A percentile compares a stretch with the other conserved stretches of the same genome.
These are phyloP conservation scores for Melipona bicolor DNA, from an alignment of 2,888 invertebrate species.

Conservation along the genomic window DNA sequence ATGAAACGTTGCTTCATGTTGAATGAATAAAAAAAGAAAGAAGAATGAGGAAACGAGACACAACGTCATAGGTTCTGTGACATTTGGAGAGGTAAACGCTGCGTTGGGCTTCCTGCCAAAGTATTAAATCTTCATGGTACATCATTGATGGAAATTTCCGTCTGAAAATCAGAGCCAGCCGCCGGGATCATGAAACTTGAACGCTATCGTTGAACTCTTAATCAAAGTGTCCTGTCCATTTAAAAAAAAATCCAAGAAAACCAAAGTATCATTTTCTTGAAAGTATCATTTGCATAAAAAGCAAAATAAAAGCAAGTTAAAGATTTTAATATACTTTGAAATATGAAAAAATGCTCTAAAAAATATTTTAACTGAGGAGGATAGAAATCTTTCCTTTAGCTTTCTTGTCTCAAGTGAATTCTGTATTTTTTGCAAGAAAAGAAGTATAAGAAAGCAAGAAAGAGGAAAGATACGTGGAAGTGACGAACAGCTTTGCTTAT, in stretches of 20 bases:
- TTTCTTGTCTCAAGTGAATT: too few relatives aligned
- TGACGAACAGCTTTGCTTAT: conserved; percentile 10
- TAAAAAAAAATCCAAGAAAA: not conserved
- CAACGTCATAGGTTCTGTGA: conserved; percentile 36
- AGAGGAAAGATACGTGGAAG: not conserved
- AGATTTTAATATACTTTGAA: too few relatives aligned
- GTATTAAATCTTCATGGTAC: conserved; percentile 48
- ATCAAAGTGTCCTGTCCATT: not conserved
- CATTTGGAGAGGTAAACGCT: conserved; percentile 36
- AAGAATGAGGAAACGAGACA: not conserved
- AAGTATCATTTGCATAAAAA: too few relatives aligned
- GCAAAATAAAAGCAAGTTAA: too few relatives aligned
- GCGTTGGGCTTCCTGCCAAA: conserved; percentile 49
- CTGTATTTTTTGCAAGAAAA: too few relatives aligned
- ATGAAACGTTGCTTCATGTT: not conserved
- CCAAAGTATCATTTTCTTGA: not conserved
- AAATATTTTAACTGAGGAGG: too few relatives aligned
- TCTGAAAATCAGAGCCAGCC: conserved; percentile 8
- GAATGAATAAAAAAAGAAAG: not conserved
- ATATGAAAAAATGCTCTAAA: too few relatives aligned
- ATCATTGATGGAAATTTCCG: conserved; percentile 57
- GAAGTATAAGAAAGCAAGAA: too few relatives aligned
- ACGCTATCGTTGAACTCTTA: conserved; percentile 24
- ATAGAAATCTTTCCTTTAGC: too few relatives aligned
- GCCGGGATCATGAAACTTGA: conserved; percentile 12